Conservation (phyloP, 2,113 vertebrate species). For the Lepisosteus osseus region DNA sequence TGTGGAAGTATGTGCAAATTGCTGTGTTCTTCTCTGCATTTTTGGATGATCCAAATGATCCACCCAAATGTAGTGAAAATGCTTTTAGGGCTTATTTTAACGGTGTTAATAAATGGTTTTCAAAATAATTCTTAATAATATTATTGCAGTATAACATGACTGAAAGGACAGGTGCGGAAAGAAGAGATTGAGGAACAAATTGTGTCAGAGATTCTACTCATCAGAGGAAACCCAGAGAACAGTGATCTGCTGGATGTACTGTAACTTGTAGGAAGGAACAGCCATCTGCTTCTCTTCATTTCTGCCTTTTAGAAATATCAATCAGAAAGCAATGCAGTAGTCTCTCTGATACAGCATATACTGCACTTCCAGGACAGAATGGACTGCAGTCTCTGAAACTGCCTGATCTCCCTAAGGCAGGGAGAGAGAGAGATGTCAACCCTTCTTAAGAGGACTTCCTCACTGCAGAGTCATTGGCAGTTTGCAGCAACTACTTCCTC, state of each 20-base stretch:
- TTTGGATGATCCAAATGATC: no score
- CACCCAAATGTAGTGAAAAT: no score
- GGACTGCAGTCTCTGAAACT: not conserved
- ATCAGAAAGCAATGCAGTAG: not conserved
- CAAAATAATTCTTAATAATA: no score
- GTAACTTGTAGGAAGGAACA: not conserved
- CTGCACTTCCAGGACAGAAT: not conserved
- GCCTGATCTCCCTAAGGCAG: not conserved
- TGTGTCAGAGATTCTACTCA: no score
- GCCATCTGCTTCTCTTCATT: not conserved
- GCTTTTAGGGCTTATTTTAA: no score
- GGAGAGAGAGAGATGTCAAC: no score
- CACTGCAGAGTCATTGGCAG: conserved; percentile 47
- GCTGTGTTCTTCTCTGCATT: no score
- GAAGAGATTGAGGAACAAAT: no score
- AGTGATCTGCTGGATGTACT: not conserved
- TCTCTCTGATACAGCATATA: not conserved
- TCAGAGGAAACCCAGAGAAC: not conserved
- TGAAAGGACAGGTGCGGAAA: no score
- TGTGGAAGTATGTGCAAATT: no score
- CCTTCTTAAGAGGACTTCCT: conserved; percentile 42
- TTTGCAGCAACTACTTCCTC: conserved; percentile 47
- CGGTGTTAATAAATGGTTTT: no score
- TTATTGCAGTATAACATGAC: no score
- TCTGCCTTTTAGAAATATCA: not conserved